Evolutionary conservation across 2,113 vertebrate genomes (phyloP).

Genomic region (Rissa tridactyla): DNA sequence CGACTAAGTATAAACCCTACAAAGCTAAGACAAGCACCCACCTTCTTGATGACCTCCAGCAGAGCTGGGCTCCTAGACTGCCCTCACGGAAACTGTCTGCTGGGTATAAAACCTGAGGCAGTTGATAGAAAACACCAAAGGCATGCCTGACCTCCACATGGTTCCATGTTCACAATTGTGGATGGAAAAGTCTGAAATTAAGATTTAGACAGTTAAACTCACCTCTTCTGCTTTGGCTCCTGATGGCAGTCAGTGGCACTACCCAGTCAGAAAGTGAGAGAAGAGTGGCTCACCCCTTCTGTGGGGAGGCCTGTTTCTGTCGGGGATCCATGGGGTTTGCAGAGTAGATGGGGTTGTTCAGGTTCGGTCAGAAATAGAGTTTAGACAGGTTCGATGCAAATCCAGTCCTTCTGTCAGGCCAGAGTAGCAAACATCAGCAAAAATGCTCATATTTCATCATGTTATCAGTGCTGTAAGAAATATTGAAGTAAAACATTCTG

Average conservation of each 20-base stretch:
- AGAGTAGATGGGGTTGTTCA: neutral
- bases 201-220: neutral
- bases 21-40: neutral
- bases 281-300: neutral
- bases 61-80: neutral
- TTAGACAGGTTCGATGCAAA: neutral
- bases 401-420: neutral
- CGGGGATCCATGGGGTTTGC: neutral
- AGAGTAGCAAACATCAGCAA: neutral
- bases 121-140: neutral
- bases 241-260: no score
- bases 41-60: neutral
- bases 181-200: neutral
- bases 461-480: neutral
- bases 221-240: neutral
- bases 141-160: fast-evolving
- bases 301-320: neutral
- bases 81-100: neutral
- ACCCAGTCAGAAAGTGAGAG: neutral
- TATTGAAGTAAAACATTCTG: neutral
- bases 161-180: fast-evolving
- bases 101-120: neutral
- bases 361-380: neutral
- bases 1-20: neutral
- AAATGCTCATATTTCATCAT: neutral